Evolutionary conservation across 1,140 invertebrate genomes (phyloP).

Genomic region (Neoseiulus cucumeris): DNA sequence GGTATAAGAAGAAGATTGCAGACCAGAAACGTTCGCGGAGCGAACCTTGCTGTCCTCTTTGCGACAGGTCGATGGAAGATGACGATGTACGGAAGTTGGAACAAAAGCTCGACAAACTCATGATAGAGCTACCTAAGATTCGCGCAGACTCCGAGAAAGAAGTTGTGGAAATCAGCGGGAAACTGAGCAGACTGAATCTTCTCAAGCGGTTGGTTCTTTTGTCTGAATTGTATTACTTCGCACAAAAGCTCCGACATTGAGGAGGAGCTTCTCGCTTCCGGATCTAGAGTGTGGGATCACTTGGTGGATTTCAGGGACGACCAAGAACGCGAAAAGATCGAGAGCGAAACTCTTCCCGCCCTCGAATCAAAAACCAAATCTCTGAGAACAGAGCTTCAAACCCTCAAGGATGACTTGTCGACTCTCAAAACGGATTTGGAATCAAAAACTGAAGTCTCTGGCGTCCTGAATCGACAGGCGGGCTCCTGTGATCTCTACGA

Average conservation of each 20-base stretch:
- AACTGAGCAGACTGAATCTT: background rate
- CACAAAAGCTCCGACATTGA: too few species aligned
- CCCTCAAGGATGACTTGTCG: background rate
- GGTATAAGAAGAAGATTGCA: slow-evolving; percentile 2
- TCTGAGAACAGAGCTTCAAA: background rate
- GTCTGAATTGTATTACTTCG: too few species aligned
- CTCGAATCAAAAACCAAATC: background rate
- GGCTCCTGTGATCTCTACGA: background rate
- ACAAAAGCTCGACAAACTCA: background rate
- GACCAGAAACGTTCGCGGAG: background rate
- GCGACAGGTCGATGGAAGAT: background rate
- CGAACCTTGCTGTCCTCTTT: background rate
- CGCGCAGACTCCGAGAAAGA: background rate
- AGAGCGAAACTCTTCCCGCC: background rate
- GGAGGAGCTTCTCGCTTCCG: too few species aligned
- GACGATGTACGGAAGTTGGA: background rate
- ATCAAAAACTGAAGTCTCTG: background rate
- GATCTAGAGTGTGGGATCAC: background rate
- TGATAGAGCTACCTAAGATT: background rate
- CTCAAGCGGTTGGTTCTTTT: background rate
- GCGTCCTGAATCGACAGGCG: background rate
- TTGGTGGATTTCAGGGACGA: background rate
- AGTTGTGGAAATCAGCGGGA: background rate
- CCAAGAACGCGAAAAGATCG: background rate
- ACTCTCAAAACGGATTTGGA: background rate